Conservation (phyloP, 2,888 invertebrate genomes). For the Monochamus alternatus region DNA sequence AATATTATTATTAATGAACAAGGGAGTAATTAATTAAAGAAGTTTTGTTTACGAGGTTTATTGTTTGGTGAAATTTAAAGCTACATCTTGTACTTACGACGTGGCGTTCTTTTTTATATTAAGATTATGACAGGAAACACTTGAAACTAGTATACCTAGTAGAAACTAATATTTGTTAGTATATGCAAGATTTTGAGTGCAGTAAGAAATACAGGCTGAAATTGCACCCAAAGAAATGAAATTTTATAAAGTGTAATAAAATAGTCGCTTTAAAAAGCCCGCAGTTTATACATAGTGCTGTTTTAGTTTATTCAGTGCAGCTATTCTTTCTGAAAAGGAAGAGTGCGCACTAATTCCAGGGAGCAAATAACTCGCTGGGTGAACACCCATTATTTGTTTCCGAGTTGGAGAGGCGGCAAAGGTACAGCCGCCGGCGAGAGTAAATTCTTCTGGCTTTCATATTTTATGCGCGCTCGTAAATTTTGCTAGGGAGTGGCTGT, state of each 20-base stretch:
- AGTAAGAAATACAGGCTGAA: too few species aligned
- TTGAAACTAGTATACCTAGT: neutral
- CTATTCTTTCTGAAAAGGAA: conserved; percentile 56
- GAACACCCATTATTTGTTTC: conserved; percentile 59
- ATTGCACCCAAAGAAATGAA: neutral
- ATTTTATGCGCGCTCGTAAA: conserved; percentile 26
- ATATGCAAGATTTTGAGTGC: too few species aligned
- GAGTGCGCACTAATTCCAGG: conserved; percentile 59
- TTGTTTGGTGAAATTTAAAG: neutral
- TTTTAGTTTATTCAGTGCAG: conserved; percentile 35
- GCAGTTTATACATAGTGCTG: conserved; percentile 16
- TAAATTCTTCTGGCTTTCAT: conserved; percentile 34
- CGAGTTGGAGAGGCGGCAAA: conserved; percentile 39
- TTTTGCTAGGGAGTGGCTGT: conserved; percentile 15
- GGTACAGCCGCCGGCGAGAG: conserved; percentile 32
- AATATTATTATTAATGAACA: conserved; percentile 27
- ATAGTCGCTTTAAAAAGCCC: conserved; percentile 5
- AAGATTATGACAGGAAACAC: neutral
- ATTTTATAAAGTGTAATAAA: conserved; percentile 25
- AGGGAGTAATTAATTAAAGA: conserved; percentile 7
- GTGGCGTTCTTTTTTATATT: too few species aligned
- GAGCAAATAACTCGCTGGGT: conserved; percentile 58
- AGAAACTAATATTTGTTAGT: too few species aligned
- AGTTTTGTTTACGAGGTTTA: conserved; percentile 9
- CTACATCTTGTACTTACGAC: neutral